These are phyloP conservation scores for Lamellibrachia satsuma DNA, from an alignment of 2,888 invertebrate genomes.

Conservation along the genomic window DNA sequence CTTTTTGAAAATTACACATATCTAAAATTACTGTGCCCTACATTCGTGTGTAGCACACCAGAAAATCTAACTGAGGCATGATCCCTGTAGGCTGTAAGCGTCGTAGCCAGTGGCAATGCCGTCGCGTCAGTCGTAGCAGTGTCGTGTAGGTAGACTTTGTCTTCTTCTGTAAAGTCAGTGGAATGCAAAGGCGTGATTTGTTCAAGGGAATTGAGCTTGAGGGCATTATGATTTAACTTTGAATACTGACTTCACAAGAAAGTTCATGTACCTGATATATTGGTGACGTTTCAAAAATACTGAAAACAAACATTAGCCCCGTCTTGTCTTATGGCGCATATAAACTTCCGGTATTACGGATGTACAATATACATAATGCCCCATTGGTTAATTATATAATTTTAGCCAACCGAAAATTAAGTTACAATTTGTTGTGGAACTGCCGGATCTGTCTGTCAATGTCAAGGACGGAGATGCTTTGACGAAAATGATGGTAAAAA, in stretches of 20 bases:
- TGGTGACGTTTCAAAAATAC: neutral
- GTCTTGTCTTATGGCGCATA: neutral
- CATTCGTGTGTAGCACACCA: too few species aligned
- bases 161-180: too few species aligned
- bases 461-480: neutral
- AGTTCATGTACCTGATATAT: neutral
- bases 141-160: too few species aligned
- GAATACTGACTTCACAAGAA: neutral
- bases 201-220: neutral
- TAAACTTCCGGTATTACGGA: slow-evolving; percentile 6
- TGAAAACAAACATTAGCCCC: neutral
- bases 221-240: neutral
- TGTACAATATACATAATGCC: neutral
- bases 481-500: neutral
- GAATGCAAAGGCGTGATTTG: neutral
- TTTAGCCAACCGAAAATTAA: neutral
- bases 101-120: too few species aligned
- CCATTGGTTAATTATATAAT: neutral
- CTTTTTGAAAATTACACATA: too few species aligned
- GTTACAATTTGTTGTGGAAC: neutral
- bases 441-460: neutral
- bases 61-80: too few species aligned
- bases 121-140: too few species aligned
- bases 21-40: too few species aligned
- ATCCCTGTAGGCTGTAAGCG: too few species aligned